Conservation (phyloP, 92 coral and sea anemone species). For the Bergia sp. region DNA sequence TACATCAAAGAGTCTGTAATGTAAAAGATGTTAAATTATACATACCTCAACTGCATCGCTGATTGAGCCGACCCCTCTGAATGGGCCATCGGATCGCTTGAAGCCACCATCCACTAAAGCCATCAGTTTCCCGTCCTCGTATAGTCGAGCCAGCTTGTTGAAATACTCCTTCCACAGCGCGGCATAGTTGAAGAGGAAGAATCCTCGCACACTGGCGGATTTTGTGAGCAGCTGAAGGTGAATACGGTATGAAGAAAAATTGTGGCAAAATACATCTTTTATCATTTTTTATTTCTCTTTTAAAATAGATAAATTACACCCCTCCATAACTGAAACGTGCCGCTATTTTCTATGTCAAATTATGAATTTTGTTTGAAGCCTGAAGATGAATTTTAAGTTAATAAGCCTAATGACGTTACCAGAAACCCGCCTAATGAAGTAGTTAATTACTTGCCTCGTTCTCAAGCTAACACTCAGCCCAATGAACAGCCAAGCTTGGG, state of each 20-base stretch:
- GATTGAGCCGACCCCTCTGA: slow-evolving; percentile 72
- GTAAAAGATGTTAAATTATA: background rate
- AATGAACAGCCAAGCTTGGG: too few relatives aligned
- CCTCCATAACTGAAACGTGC: too few relatives aligned
- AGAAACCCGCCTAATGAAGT: too few relatives aligned
- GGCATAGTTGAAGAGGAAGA: slow-evolving; percentile 68
- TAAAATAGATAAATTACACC: too few relatives aligned
- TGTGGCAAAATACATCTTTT: background rate
- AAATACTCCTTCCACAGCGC: slow-evolving; percentile 55
- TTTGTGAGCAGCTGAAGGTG: slow-evolving; percentile 64
- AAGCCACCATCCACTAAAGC: slow-evolving; percentile 70
- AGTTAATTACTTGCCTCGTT: too few relatives aligned
- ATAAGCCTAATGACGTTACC: too few relatives aligned
- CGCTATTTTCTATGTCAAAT: too few relatives aligned
- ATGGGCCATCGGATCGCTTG: slow-evolving; percentile 52
- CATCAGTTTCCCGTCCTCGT: slow-evolving; percentile 68
- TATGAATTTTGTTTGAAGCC: too few relatives aligned
- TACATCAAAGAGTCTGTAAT: background rate
- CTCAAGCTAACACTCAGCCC: too few relatives aligned
- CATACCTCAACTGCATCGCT: slow-evolving; percentile 80
- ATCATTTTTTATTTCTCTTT: too few relatives aligned
- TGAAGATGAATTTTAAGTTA: too few relatives aligned
- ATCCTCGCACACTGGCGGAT: slow-evolving; percentile 81
- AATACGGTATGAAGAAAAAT: background rate
- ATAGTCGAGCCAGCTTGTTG: slow-evolving; percentile 63